Evolutionary conservation across 2,113 vertebrate genomes (phyloP).

Genomic region (Chaetodon trifascialis): DNA sequence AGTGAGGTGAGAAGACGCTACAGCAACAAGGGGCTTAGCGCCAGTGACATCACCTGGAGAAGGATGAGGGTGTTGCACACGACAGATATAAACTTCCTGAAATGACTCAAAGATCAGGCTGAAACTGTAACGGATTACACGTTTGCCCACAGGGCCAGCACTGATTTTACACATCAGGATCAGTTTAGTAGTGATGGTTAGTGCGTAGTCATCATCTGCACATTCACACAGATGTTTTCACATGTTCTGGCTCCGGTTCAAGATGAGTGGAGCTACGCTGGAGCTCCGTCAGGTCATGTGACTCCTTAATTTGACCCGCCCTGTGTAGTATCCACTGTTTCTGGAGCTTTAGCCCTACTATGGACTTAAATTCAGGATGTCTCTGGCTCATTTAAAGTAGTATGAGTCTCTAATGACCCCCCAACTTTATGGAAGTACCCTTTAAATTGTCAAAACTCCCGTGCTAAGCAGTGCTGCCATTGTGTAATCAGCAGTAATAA

Average conservation of each 20-base stretch:
- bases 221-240: background rate
- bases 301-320: background rate
- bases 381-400: too few species aligned
- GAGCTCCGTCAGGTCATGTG: background rate
- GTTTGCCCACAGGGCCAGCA: conserved; percentile 16
- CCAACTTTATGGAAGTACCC: too few species aligned
- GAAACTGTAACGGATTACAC: background rate
- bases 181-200: background rate
- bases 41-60: conserved; percentile 18
- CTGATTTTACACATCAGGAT: conserved; percentile 15
- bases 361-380: too few species aligned
- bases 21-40: conserved; percentile 28
- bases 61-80: conserved; percentile 10
- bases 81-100: conserved; percentile 33
- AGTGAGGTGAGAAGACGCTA: conserved; percentile 43
- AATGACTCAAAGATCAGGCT: conserved; percentile 30
- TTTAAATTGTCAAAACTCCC: background rate
- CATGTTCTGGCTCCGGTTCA: background rate
- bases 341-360: too few species aligned
- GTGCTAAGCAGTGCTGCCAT: background rate
- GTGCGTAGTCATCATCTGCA: background rate
- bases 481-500: background rate
- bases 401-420: too few species aligned
- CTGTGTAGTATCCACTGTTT: background rate
- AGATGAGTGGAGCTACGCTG: background rate